Evolutionary conservation across 2,888 invertebrate species (phyloP).

Genomic region (Hartigia nigra): DNA sequence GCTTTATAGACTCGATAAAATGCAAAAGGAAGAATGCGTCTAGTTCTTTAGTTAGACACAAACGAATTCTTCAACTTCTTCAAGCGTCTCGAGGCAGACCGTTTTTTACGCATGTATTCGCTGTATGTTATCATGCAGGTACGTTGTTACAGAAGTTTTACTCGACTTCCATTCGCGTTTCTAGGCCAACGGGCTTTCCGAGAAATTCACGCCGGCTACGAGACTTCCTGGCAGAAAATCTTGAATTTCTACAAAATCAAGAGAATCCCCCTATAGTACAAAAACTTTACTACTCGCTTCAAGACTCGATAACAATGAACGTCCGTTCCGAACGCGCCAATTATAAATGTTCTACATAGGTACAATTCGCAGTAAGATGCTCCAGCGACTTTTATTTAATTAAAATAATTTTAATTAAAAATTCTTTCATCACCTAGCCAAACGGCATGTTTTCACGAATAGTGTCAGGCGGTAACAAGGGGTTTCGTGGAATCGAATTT

Average conservation of each 20-base stretch:
- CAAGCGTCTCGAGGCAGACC: constrained; percentile 18
- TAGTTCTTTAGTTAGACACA: constrained; percentile 57
- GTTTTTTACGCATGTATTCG: neutral
- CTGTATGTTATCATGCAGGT: neutral
- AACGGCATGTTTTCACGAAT: neutral
- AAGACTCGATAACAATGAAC: neutral
- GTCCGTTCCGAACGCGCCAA: neutral
- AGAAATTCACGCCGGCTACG: neutral
- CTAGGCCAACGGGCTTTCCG: neutral
- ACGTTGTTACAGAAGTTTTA: neutral
- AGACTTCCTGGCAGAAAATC: neutral
- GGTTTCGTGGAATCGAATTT: neutral
- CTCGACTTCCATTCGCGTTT: neutral
- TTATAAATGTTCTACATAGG: neutral
- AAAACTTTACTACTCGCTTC: neutral
- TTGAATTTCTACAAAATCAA: neutral
- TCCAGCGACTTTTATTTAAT: neutral
- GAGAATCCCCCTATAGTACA: neutral
- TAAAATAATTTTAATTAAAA: neutral
- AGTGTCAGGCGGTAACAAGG: neutral
- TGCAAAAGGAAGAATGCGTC: constrained; percentile 52
- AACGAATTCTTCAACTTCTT: constrained; percentile 53
- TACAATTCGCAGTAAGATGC: neutral
- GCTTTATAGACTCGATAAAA: constrained; percentile 59
- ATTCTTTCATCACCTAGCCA: neutral